Conservation (phyloP, 2,113 vertebrate species). For the Podarcis muralis region DNA sequence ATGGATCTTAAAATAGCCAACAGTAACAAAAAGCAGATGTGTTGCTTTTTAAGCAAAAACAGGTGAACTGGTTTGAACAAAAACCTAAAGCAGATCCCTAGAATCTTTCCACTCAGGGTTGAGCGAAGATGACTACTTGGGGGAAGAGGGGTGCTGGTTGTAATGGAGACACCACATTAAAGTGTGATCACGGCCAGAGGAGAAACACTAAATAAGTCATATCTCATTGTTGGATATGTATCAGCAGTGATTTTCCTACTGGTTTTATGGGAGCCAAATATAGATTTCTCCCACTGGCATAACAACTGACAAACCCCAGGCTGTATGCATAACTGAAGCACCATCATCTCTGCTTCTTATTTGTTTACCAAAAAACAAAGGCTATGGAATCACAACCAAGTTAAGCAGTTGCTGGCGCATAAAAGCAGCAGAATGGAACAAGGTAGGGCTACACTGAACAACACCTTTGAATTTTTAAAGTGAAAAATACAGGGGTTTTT, state of each 20-base stretch:
- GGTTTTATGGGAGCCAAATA: conserved; percentile 24
- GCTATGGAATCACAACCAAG: not conserved
- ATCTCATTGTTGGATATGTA: conserved; percentile 24
- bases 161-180: conserved; percentile 49
- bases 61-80: conserved; percentile 66
- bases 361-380: not conserved
- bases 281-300: conserved; percentile 38
- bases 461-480: not conserved
- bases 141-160: conserved; percentile 14
- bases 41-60: conserved; percentile 66
- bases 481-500: not conserved
- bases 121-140: conserved; percentile 40
- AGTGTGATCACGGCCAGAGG: conserved; percentile 48
- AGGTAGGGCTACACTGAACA: not conserved
- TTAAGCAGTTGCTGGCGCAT: conserved; percentile 19
- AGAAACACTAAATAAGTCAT: conserved; percentile 47
- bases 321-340: not conserved
- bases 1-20: conserved; percentile 63
- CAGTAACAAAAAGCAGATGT: conserved; percentile 64
- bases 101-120: conserved; percentile 60
- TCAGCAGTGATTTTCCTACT: conserved; percentile 49
- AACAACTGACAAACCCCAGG: conserved; percentile 32
- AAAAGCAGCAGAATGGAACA: conserved; percentile 24
- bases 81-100: conserved; percentile 65
- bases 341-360: conserved; percentile 15